A percentile compares a stretch with the other conserved stretches of the same genome.
These are phyloP conservation scores for Corynorhinus townsendii DNA, from an alignment of 2,113 vertebrate species.

Conservation along the genomic window DNA sequence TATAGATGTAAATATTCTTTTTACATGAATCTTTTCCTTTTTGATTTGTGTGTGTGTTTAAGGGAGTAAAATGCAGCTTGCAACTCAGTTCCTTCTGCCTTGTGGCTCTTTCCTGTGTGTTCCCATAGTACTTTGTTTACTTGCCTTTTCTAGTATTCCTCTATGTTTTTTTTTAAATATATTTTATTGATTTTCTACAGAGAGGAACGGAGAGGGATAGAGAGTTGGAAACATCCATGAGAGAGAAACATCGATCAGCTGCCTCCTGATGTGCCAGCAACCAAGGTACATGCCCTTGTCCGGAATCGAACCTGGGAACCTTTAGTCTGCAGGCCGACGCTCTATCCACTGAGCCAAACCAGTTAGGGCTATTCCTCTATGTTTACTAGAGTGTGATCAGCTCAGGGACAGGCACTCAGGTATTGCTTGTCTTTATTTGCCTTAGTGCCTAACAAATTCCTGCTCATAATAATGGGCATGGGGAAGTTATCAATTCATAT, in stretches of 20 bases:
- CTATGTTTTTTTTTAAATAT: too few species aligned
- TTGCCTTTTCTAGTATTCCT: neutral
- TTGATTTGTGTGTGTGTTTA: neutral
- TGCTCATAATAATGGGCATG: neutral
- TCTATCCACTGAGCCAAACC: too few species aligned
- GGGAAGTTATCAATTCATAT: neutral
- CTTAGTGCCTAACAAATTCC: neutral
- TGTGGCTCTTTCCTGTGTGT: neutral
- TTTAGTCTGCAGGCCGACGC: too few species aligned
- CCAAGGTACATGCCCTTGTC: too few species aligned
- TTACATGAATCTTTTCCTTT: neutral
- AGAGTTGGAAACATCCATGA: too few species aligned
- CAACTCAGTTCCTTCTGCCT: neutral
- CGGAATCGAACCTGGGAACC: too few species aligned
- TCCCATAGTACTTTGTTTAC: neutral
- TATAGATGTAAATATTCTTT: neutral
- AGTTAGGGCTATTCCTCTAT: neutral
- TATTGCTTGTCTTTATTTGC: neutral
- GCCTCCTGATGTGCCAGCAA: too few species aligned
- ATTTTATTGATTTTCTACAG: too few species aligned
- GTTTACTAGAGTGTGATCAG: neutral
- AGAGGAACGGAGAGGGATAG: too few species aligned
- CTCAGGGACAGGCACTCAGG: neutral
- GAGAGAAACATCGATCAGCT: too few species aligned
- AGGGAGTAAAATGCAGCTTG: neutral